Base-by-base conservation (phyloP, 1,140 invertebrate species). In the Drosophila nebulosa region DNA sequence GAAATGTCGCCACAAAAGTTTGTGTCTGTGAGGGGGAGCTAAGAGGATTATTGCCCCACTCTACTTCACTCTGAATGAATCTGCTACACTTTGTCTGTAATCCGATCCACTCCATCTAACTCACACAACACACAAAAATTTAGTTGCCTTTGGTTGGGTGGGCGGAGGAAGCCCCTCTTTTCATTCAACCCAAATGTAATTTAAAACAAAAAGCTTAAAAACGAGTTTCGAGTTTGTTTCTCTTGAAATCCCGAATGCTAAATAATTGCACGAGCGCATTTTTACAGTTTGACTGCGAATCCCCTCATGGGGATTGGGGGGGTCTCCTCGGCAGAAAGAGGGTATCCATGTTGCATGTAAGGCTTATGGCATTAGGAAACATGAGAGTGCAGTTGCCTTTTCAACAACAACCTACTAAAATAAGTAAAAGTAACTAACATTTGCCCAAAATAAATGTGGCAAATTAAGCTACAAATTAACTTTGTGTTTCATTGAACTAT, bases 51-150 rank as follows among this genome's bases (percentile, higher is more conserved):
- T 64, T 55, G 22, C 39, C 72, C 36, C 46, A 26, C 51, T 26
- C 35, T n/a, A n/a, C n/a, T n/a, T n/a, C n/a, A n/a, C n/a, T 12
- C 52, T 36, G 24, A 27, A 26, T 16, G 14, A 66, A n/a, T 21
- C 30, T 36, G 55, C 42, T 46, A 32, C 35, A 26, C 50, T 21
- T 26, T 6, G 66, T n/a, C 16, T 62, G 74, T 74, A 77, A 77
- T 52, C 57, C 57, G 62, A 77, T 77, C 69, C 65, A 77, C 46
- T 61, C 70, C 69, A 73, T 76, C 74, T 76, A 76, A 75, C 69
- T 56, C 50, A 39, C 32, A 60, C 42, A 46, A 9, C 39, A 36
- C n/a, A 36, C 14, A 24, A 0, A 32, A 9, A 9, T 46, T n/a
- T 42, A 16, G 14, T 22, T 26, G 9, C 10, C 46, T 12, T 10